Base-by-base conservation (phyloP, 2,888 invertebrate species). In the Phaonia tiefii region DNA sequence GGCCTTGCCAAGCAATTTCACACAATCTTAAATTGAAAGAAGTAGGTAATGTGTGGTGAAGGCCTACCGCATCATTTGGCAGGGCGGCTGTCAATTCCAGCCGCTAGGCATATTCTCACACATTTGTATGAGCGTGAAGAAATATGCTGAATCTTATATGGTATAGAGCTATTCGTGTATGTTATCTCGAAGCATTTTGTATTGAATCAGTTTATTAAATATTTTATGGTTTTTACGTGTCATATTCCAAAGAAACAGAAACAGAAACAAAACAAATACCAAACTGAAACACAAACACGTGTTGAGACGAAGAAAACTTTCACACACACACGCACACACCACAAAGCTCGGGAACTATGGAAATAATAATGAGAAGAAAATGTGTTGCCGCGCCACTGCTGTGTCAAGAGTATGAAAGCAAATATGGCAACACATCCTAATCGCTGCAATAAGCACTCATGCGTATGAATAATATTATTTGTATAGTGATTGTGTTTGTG, bases 381-480 rank as follows among this genome's bases (percentile, higher is more conserved):
- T 60, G 70, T 58, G 10, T 10, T 37, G 44, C 10, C 44, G 13
- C 11, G 44, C n/a, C 10, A 49, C 15, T 1, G 49, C 20, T 13
- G 13, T 25, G 11, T 3, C 54, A 1, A 49, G 54, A 54, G 25
- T 15, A 58, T 58, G 20, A 26, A 49, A 51, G 31, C 31, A 69
- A 51, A 49, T 46, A 60, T 46, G 42, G 42, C 54, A 69, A 71
- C 37, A 73, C 54, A 82, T 22, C 76, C 58, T 79, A 83, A 84
- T 79, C 77, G 63, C 58, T 77, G 80, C 78, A 71, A 78, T 77
- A 74, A 79, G 80, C 77, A 74, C 80, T 83, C 80, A 80, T 79
- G 83, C 82, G 79, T 82, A 80, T 82, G 77, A 84, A 83, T 80
- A 80, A 83, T 82, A 81, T 83, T 80, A 84, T 82, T 84, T 84